Base-by-base conservation (phyloP, 1,140 invertebrate species). In the Mesaphorura yosii region DNA sequence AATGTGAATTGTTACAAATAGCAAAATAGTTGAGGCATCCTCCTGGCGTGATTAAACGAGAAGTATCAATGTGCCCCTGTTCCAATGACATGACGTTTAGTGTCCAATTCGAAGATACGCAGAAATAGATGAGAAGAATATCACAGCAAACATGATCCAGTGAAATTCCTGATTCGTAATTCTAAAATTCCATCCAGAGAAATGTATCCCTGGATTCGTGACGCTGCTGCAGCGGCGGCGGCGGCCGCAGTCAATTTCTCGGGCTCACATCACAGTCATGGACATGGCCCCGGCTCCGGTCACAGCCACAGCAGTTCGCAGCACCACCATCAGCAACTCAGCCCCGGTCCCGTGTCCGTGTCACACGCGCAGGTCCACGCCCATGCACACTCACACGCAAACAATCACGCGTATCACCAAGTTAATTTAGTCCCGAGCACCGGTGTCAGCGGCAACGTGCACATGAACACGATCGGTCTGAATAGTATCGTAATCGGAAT, bases 121-220 rank as follows among this genome's bases (percentile, higher is more conserved):
- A 17, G 34, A 37, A 17, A 12, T 37, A 37, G 34, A 17, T 12
- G 34, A 37, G 34, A 37, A 37, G 17, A 17, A 12, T 17, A 37
- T 37, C 17, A 17, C 12, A 37, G 17, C 12, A 37, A 12, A 12
- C 17, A 37, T 12, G 34, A 12, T 37, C 34, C 34, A 12, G 17
- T 37, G 34, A 37, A 37, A 37, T 37, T n/a, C n/a, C n/a, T n/a
- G n/a, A n/a, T n/a, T n/a, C n/a, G n/a, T n/a, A n/a, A n/a, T n/a
- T n/a, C n/a, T n/a, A n/a, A n/a, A n/a, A n/a, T n/a, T n/a, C n/a
- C n/a, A n/a, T n/a, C n/a, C n/a, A n/a, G n/a, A n/a, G 51, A 51
- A 45, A 82, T 81, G 79, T 82, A 82, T 70, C 78, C 80, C 48
- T 82, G 79, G 79, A 81, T 81, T 66, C 69, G 80, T 58, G 80